These are phyloP conservation scores for Rousettus leschenaultii DNA, from an alignment of 2,113 vertebrate genomes.

Conservation along the genomic window DNA sequence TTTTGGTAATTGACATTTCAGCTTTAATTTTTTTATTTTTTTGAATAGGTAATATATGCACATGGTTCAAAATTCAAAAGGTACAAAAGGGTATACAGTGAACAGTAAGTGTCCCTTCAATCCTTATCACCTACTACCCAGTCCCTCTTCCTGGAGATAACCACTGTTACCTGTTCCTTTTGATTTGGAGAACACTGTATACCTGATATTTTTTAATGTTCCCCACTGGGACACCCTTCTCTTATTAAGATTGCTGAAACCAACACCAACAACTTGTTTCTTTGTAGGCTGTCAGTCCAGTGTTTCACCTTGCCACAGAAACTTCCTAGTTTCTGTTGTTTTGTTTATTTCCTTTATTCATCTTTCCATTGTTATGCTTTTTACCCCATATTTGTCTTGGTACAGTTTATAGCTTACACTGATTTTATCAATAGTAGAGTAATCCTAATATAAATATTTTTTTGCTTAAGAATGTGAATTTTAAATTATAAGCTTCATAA, in stretches of 20 bases:
- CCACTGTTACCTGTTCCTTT: background rate
- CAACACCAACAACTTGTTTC: background rate
- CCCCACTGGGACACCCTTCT: background rate
- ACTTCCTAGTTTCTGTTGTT: background rate
- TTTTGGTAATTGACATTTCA: constrained; percentile 27
- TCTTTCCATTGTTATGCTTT: background rate
- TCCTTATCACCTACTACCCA: background rate
- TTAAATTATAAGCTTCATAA: constrained; percentile 36
- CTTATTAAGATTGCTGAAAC: background rate
- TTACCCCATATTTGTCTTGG: background rate
- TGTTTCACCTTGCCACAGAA: background rate
- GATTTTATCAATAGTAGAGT: background rate
- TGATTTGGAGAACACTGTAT: constrained; percentile 17
- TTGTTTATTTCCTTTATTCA: constrained; percentile 15
- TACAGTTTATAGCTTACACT: background rate
- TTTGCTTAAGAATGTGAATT: constrained; percentile 4
- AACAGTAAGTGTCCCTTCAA: constrained; percentile 27
- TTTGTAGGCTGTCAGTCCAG: background rate
- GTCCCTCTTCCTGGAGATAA: background rate
- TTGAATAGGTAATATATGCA: constrained; percentile 44
- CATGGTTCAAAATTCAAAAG: constrained; percentile 55
- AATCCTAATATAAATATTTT: constrained; percentile 10
- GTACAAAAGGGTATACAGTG: constrained; percentile 37
- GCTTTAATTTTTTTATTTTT: constrained; percentile 43
- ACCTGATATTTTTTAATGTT: constrained; percentile 30